These are phyloP conservation scores for Polydrusus tereticollis DNA, from an alignment of 2,888 invertebrate genomes.

Conservation along the genomic window DNA sequence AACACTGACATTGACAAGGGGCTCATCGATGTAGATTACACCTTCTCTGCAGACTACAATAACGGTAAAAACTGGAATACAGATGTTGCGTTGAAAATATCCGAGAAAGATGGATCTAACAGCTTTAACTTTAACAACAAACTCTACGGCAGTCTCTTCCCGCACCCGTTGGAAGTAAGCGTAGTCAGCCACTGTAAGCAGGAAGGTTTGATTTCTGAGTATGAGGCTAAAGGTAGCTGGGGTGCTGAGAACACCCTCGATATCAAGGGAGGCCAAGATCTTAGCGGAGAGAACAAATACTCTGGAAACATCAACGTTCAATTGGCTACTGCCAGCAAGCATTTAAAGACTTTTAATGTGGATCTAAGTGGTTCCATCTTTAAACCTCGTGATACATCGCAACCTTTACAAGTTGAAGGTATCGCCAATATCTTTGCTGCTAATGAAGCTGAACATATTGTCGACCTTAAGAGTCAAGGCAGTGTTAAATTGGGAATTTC, in stretches of 20 bases:
- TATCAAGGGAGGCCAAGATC: slow-evolving; percentile 64
- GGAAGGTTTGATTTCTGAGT: slow-evolving; percentile 49
- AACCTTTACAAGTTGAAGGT: slow-evolving; percentile 54
- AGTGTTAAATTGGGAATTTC: slow-evolving; percentile 76
- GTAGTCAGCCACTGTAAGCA: slow-evolving; percentile 30
- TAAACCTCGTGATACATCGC: slow-evolving; percentile 55
- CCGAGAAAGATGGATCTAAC: slow-evolving; percentile 47
- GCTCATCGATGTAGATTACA: slow-evolving; percentile 65
- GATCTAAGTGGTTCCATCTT: slow-evolving; percentile 63
- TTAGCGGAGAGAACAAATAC: slow-evolving; percentile 65
- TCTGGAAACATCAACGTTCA: slow-evolving; percentile 68
- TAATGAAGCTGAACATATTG: slow-evolving; percentile 68
- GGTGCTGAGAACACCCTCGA: slow-evolving; percentile 59
- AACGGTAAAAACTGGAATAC: slow-evolving; percentile 68
- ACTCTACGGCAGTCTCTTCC: slow-evolving; percentile 63
- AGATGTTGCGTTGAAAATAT: slow-evolving; percentile 55
- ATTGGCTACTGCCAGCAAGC: slow-evolving; percentile 71
- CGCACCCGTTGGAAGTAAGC: slow-evolving; percentile 59
- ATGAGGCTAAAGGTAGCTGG: slow-evolving; percentile 54
- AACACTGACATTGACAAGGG: slow-evolving; percentile 66
- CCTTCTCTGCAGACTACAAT: slow-evolving; percentile 66
- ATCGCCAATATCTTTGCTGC: slow-evolving; percentile 56
- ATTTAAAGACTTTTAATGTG: slow-evolving; percentile 71
- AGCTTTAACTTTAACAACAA: slow-evolving; percentile 50
- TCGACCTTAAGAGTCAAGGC: slow-evolving; percentile 75